phyloP scores from a whole-genome alignment of 2,888 invertebrate genomes.

The Toxonevra muliebris region DNA sequence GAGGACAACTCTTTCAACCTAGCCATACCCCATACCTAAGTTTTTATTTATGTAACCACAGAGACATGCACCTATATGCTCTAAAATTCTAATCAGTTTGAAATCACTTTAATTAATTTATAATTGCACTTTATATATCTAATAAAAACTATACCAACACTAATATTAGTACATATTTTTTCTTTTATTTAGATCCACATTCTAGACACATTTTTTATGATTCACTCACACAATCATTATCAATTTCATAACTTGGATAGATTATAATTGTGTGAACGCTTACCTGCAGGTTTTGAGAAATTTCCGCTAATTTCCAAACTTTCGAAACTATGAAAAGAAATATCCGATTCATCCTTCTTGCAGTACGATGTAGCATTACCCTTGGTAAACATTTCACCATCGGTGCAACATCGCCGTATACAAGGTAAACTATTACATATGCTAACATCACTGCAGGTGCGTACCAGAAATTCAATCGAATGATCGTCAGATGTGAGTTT shows the following conservation, averaged over 20 bases:
- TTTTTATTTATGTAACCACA: background rate
- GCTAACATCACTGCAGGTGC: conserved; percentile 44
- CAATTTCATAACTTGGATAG: background rate
- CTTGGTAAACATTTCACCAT: conserved; percentile 55
- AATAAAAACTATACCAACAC: no score
- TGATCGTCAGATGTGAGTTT: background rate
- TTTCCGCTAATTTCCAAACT: conserved; percentile 52
- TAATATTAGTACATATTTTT: no score
- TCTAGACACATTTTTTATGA: no score
- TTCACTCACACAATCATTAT: no score
- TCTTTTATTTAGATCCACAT: background rate
- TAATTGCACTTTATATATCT: no score
- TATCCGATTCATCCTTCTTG: conserved; percentile 46
- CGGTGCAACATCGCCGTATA: conserved; percentile 58
- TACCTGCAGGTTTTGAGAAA: conserved; percentile 57
- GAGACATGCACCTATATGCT: background rate
- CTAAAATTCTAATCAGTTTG: conserved; percentile 15
- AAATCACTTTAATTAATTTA: conserved; percentile 28
- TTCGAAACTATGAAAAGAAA: conserved; percentile 53
- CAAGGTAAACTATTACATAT: conserved; percentile 57
- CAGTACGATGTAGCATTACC: conserved; percentile 54
- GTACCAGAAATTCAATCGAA: conserved; percentile 40
- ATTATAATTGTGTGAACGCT: conserved; percentile 20
- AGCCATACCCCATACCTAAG: no score
- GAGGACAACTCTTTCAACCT: no score